Conservation (phyloP, 1,140 invertebrate species). For the Tachypleus tridentatus region DNA sequence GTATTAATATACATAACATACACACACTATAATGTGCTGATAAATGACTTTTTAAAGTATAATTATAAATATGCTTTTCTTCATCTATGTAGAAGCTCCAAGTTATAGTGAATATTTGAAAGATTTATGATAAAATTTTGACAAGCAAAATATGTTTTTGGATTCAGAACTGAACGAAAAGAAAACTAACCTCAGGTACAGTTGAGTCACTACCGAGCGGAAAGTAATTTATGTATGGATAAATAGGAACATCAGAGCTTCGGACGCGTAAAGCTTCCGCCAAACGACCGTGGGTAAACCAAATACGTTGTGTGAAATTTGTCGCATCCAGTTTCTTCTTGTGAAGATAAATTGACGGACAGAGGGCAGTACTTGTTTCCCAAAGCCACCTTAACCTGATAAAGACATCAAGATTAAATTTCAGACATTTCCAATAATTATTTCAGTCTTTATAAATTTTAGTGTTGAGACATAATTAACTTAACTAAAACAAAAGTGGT, state of each 20-base stretch:
- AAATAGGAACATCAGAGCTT: too few relatives aligned
- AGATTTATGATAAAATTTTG: not conserved
- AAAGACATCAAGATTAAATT: not conserved
- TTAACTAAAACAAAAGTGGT: too few relatives aligned
- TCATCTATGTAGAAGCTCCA: too few relatives aligned
- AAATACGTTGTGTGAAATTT: conserved; percentile 5
- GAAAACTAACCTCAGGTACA: not conserved
- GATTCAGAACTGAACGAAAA: conserved; percentile 5
- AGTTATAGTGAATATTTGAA: too few relatives aligned
- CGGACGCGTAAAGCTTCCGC: conserved; percentile 2
- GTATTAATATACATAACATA: not conserved
- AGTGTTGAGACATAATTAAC: too few relatives aligned
- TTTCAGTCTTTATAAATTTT: too few relatives aligned
- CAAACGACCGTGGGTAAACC: conserved; percentile 4
- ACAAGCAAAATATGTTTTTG: not conserved
- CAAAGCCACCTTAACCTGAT: conserved; percentile 8
- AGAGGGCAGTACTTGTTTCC: conserved; percentile 5
- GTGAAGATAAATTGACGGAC: conserved; percentile 8
- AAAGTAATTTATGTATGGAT: too few relatives aligned
- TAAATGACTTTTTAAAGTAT: not conserved
- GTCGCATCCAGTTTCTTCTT: not conserved
- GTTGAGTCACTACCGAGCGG: not conserved
- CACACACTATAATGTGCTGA: not conserved
- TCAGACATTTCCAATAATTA: too few relatives aligned
- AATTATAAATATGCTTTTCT: too few relatives aligned